Percentiles rank a stretch among this genome's conserved stretches.
Conservation (phyloP, 2,113 vertebrate species). For the Psammodynastes pulverulentus region DNA sequence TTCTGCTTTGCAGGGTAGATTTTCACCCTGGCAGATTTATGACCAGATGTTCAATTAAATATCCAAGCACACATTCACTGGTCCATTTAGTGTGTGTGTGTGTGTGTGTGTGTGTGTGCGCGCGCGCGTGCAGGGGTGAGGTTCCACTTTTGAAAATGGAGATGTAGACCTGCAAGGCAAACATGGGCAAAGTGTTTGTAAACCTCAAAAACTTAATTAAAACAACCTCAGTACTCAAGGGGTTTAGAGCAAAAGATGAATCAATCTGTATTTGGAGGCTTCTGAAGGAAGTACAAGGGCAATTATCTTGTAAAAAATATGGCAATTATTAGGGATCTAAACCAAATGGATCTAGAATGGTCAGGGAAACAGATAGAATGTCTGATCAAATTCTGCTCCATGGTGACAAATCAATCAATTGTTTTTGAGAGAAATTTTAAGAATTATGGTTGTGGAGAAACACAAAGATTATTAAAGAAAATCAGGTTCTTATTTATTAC, state of each 20-base stretch:
- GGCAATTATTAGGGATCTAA: background rate
- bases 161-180: background rate
- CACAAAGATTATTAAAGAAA: background rate
- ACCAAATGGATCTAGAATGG: background rate
- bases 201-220: background rate
- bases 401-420: background rate
- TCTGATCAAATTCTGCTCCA: background rate
- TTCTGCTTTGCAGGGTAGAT: background rate
- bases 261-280: background rate
- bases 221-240: background rate
- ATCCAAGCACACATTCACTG: background rate
- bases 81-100: background rate
- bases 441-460: background rate
- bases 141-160: background rate
- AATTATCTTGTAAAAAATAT: background rate
- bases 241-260: background rate
- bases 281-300: background rate
- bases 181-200: background rate
- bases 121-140: background rate
- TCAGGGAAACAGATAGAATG: background rate
- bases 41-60: background rate
- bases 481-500: background rate
- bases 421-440: background rate
- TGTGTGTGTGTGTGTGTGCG: background rate
- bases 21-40: background rate